Percentiles rank a stretch among this genome's conserved stretches.
Conservation (phyloP, 1,140 invertebrate species). For the Rhopalosiphum padi region DNA sequence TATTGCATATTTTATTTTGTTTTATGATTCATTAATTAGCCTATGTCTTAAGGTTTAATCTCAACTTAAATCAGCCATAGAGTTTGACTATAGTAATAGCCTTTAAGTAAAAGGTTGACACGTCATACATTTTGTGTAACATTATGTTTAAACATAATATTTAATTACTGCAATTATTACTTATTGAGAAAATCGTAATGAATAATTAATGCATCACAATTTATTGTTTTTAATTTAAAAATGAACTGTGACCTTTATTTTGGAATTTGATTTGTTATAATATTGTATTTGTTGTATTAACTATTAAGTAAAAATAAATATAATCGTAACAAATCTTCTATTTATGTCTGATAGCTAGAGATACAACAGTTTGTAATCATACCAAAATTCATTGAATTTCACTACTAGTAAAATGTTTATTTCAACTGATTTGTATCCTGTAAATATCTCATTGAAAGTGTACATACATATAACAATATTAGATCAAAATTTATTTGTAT, state of each 20-base stretch:
- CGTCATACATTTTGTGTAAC: not conserved
- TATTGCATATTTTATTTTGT: not conserved
- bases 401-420: not conserved
- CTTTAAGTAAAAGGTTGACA: not conserved
- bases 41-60: not conserved
- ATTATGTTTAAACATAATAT: not conserved
- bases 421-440: not conserved
- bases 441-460: not conserved
- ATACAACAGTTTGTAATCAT: not conserved
- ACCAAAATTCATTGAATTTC: not conserved
- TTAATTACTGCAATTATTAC: not conserved
- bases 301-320: too few relatives aligned
- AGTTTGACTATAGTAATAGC: not conserved
- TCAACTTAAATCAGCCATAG: not conserved
- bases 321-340: too few relatives aligned
- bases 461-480: not conserved
- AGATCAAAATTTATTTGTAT: not conserved
- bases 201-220: not conserved
- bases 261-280: not conserved
- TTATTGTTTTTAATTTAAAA: not conserved
- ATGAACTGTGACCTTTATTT: not conserved
- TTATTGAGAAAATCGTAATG: not conserved
- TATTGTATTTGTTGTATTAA: too few relatives aligned
- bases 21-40: not conserved
- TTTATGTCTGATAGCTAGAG: too few relatives aligned